Evolutionary conservation across 92 coral and sea anemone genomes (phyloP).

Genomic region (Palythoa grandis): DNA sequence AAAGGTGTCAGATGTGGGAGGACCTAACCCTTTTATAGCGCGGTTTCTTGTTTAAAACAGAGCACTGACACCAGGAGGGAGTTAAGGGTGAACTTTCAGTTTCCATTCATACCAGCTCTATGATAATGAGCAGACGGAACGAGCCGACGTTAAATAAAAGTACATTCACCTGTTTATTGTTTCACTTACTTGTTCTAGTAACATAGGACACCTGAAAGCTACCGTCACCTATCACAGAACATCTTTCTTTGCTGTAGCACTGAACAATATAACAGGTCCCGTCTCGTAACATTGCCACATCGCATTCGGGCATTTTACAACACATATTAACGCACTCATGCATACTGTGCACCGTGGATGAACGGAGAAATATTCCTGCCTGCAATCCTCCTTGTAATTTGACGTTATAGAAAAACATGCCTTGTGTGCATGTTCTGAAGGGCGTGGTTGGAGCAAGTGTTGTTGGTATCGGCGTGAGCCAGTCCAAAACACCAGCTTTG

Average conservation of each 20-base stretch:
- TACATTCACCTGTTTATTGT: neutral
- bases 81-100: too few relatives aligned
- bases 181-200: slow-evolving; percentile 68
- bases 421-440: slow-evolving; percentile 68
- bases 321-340: slow-evolving; percentile 79
- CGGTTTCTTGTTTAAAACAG: too few relatives aligned
- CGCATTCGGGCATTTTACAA: slow-evolving; percentile 81
- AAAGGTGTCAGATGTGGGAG: too few relatives aligned
- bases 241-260: slow-evolving; percentile 68
- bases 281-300: slow-evolving; percentile 76
- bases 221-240: slow-evolving; percentile 84
- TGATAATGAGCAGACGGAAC: too few relatives aligned
- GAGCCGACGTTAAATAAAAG: neutral
- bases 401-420: slow-evolving; percentile 89
- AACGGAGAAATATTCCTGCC: slow-evolving; percentile 74
- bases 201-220: slow-evolving; percentile 79
- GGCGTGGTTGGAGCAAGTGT: slow-evolving; percentile 47
- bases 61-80: too few relatives aligned
- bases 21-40: too few relatives aligned
- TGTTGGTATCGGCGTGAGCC: slow-evolving; percentile 46
- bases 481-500: slow-evolving; percentile 50
- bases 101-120: too few relatives aligned
- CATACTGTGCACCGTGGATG: slow-evolving; percentile 62
- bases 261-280: slow-evolving; percentile 77
- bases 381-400: slow-evolving; percentile 82